Percentiles rank a stretch among this genome's conserved stretches.
These are phyloP conservation scores for Pelvicachromis taeniatus DNA, from an alignment of 2,113 vertebrate species.

Conservation along the genomic window DNA sequence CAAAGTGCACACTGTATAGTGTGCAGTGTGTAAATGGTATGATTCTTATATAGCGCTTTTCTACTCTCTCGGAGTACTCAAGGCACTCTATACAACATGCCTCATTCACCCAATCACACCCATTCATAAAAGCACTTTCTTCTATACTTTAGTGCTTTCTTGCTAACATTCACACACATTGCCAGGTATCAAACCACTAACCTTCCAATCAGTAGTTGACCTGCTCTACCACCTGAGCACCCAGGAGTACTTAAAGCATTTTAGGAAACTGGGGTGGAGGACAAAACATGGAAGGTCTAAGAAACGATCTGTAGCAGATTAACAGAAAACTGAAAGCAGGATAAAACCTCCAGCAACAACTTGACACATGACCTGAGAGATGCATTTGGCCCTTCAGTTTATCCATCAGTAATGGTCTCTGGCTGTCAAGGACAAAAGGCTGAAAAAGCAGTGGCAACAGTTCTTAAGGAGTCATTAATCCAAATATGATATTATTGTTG, in stretches of 20 bases:
- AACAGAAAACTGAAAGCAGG: not conserved
- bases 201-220: no score
- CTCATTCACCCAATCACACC: no score
- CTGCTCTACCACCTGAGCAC: no score
- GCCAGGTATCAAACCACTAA: no score
- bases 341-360: not conserved
- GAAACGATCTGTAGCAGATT: not conserved
- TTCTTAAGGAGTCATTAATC: not conserved
- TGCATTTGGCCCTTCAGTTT: not conserved
- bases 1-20: not conserved
- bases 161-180: no score
- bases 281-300: not conserved
- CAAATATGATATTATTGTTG: not conserved
- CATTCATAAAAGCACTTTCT: no score
- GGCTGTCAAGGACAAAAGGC: not conserved
- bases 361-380: rapidly evolving
- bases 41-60: no score
- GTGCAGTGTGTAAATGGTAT: not conserved
- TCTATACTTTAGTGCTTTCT: no score
- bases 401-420: not conserved
- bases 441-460: not conserved
- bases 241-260: not conserved
- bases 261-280: not conserved
- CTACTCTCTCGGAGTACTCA: no score
- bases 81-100: no score